These are phyloP conservation scores for Sceliomorpha sp. DNA, from an alignment of 2,888 invertebrate genomes.

Conservation along the genomic window DNA sequence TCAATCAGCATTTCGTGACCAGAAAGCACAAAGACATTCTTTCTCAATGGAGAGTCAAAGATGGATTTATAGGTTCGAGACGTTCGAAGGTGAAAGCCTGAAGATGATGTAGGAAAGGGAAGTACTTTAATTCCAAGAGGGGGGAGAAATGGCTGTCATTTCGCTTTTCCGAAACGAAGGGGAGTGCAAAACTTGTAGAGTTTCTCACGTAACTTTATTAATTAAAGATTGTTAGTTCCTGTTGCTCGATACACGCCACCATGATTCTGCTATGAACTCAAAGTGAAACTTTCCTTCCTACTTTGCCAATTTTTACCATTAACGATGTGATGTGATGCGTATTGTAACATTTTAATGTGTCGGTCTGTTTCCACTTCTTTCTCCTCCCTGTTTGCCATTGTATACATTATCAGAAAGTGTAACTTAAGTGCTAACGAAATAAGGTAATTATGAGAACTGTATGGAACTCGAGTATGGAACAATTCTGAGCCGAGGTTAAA, in stretches of 20 bases:
- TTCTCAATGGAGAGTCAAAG: conserved; percentile 54
- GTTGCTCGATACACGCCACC: conserved; percentile 71
- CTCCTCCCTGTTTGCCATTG: too few relatives aligned
- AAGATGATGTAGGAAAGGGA: conserved; percentile 50
- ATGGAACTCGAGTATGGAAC: too few relatives aligned
- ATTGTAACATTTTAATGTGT: conserved; percentile 17
- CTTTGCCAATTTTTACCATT: conserved; percentile 21
- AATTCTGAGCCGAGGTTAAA: too few relatives aligned
- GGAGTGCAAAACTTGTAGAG: conserved; percentile 70
- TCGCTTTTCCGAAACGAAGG: conserved; percentile 43
- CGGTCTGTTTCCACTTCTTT: too few relatives aligned
- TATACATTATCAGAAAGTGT: too few relatives aligned
- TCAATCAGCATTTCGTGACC: conserved; percentile 52
- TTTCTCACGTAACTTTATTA: conserved; percentile 78
- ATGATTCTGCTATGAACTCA: conserved; percentile 18
- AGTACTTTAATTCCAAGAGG: conserved; percentile 70
- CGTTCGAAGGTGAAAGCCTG: conserved; percentile 49
- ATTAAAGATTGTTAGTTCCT: conserved; percentile 76
- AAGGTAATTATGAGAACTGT: too few relatives aligned
- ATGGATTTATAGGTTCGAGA: conserved; percentile 55
- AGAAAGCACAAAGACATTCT: conserved; percentile 47
- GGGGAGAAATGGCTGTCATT: conserved; percentile 64
- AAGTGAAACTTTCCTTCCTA: conserved; percentile 33
- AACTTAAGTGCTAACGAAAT: too few relatives aligned
- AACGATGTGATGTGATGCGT: conserved; percentile 26